Base-by-base conservation (phyloP, 2,888 invertebrate genomes). In the Tetrapedia diversipes region DNA sequence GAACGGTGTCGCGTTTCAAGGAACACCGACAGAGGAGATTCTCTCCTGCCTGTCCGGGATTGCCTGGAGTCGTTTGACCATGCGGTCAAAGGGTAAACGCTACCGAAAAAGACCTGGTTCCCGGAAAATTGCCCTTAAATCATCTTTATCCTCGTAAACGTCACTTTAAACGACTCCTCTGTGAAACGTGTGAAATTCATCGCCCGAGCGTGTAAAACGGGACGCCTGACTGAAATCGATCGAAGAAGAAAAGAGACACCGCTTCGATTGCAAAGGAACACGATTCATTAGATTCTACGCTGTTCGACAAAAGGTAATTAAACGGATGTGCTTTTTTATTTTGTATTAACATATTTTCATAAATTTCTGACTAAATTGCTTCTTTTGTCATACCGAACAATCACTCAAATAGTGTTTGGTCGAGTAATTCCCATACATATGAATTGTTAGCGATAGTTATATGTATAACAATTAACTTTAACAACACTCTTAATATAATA, bases 1-100 rank as follows among this genome's bases (percentile, higher is more conserved):
- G 69, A 67, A 75, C 43, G 72, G 76, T 86, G 78, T 84, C 82
- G 64, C 69, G 60, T 86, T 85, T 83, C 86, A 82, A 67, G 70
- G 57, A 70, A 68, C 41, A 59, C 73, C 79, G 80, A 66, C 76
- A 29, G 10, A 16, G 19, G 45, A 51, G n/a, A n/a, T n/a, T n/a
- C n/a, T n/a, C n/a, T 63, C 57, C 43, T 37, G 32, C 45, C 27
- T 10, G 34, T 2, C 10, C 11, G 8, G n/a, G 51, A 51, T 59
- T 49, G n/a, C 24, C 49, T 45, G 49, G 16, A 49, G 22, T 41
- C 69, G 56, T 75, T 65, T 75, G 73, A 60, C 53, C 47, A 10
- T 11, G 54, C 32, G 37, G 29, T 37, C 43, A 47, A 65, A 16
- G 57, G 37, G 8, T 32, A 45, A 59, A 16, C 34, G 39, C 39